phyloP scores from a whole-genome alignment of 2,113 vertebrate species.

The Nicator chloris region DNA sequence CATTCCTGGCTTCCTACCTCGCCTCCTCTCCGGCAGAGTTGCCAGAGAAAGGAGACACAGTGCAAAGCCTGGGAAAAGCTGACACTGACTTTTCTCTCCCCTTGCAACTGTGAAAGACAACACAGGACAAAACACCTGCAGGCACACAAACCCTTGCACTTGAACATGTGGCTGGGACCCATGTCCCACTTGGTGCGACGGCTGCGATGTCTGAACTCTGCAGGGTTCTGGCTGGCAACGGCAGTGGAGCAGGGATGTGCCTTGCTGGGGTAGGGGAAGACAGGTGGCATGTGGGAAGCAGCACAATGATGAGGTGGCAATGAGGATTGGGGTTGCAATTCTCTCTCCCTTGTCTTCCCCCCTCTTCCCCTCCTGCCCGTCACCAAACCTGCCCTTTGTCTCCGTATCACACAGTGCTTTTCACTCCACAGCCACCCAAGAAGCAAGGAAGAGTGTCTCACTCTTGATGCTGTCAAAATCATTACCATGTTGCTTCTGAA shows the following conservation, averaged over 20 bases:
- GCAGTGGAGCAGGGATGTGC: neutral
- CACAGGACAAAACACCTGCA: too few species aligned
- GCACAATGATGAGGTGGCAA: neutral
- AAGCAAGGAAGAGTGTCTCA: neutral
- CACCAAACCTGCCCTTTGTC: neutral
- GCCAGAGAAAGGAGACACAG: neutral
- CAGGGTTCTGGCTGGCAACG: neutral
- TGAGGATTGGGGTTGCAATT: fast-evolving
- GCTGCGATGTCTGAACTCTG: neutral
- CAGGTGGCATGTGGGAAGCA: neutral
- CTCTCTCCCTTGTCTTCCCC: neutral
- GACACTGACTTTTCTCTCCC: neutral
- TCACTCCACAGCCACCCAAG: neutral
- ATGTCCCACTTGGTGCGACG: neutral
- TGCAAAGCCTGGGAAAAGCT: conserved; percentile 27
- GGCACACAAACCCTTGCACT: neutral
- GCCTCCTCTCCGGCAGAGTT: neutral
- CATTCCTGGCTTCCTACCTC: conserved; percentile 45
- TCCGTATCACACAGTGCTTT: neutral
- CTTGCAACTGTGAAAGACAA: too few species aligned
- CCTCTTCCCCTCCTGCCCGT: neutral
- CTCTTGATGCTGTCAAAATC: neutral
- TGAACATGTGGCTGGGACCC: neutral
- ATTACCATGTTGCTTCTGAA: neutral
- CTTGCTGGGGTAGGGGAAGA: neutral